These are phyloP conservation scores for Nephrotoma guestfalica DNA, from an alignment of 2,888 invertebrate species.

Conservation along the genomic window DNA sequence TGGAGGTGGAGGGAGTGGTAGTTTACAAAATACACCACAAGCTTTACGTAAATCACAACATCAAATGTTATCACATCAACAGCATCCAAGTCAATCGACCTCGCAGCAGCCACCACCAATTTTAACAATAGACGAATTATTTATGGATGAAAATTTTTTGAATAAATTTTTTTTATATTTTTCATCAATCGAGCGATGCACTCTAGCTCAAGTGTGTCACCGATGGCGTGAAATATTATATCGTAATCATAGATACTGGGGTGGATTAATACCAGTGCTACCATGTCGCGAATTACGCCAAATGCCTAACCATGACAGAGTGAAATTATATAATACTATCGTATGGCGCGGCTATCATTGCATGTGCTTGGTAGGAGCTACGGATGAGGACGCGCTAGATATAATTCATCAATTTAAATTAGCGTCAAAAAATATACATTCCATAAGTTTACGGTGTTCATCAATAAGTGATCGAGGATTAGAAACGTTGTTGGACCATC, in stretches of 20 bases:
- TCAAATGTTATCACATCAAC: slow-evolving; percentile 26
- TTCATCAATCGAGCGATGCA: slow-evolving; percentile 58
- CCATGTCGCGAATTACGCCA: slow-evolving; percentile 70
- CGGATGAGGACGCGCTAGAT: slow-evolving; percentile 80
- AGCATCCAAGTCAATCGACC: slow-evolving; percentile 16
- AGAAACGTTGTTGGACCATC: slow-evolving; percentile 74
- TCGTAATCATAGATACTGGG: slow-evolving; percentile 77
- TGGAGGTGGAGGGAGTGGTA: slow-evolving; percentile 9
- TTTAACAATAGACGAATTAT: slow-evolving; percentile 56
- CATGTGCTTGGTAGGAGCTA: slow-evolving; percentile 68
- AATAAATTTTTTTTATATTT: slow-evolving; percentile 73
- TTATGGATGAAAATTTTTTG: slow-evolving; percentile 74
- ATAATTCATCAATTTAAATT: slow-evolving; percentile 73
- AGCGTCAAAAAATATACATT: slow-evolving; percentile 69
- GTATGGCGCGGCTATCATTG: slow-evolving; percentile 76
- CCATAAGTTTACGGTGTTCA: slow-evolving; percentile 73
- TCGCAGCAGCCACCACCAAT: slow-evolving; percentile 41
- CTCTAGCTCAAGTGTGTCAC: slow-evolving; percentile 70
- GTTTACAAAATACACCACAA: slow-evolving; percentile 25
- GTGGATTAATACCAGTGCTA: slow-evolving; percentile 67
- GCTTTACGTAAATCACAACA: slow-evolving; percentile 27
- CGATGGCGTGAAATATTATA: slow-evolving; percentile 83
- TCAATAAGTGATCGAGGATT: slow-evolving; percentile 83
- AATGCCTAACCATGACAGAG: slow-evolving; percentile 39
- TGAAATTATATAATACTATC: slow-evolving; percentile 62